Percentiles rank a stretch among this genome's conserved stretches.
These are phyloP conservation scores for Chlorodrepanis virens DNA, from an alignment of 2,113 vertebrate species.

Conservation along the genomic window DNA sequence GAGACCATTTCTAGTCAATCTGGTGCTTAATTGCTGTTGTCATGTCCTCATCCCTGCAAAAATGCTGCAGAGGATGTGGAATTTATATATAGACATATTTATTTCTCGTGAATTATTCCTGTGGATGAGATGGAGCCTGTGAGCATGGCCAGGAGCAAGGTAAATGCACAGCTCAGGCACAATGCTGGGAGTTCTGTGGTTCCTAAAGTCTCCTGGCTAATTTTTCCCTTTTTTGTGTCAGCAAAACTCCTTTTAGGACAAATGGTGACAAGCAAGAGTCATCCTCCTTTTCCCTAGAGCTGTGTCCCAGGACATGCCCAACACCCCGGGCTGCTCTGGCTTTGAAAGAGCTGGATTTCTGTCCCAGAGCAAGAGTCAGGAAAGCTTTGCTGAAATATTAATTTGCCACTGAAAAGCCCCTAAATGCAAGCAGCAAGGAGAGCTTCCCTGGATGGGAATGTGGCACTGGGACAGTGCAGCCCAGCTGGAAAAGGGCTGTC, in stretches of 20 bases:
- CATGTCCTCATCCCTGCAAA: neutral
- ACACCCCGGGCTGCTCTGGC: accelerated
- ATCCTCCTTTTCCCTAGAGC: neutral
- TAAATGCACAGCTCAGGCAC: neutral
- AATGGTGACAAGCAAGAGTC: neutral
- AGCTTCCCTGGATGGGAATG: neutral
- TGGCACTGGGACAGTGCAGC: neutral
- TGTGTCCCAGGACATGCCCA: neutral
- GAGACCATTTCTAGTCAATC: neutral
- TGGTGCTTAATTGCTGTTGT: neutral
- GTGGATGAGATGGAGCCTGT: neutral
- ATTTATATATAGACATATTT: neutral
- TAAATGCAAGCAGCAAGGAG: neutral
- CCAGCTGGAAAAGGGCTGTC: neutral
- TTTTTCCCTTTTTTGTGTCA: neutral
- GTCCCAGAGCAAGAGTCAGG: neutral
- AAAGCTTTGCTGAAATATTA: neutral
- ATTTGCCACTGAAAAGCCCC: neutral
- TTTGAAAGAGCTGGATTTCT: neutral
- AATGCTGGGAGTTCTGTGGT: neutral
- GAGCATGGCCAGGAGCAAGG: neutral
- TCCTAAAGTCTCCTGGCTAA: neutral
- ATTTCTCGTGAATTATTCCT: neutral
- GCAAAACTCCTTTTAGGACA: neutral
- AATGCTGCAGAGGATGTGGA: neutral